Base-by-base conservation (phyloP, 92 coral and sea anemone genomes). In the Umimayanthus chanpuru region DNA sequence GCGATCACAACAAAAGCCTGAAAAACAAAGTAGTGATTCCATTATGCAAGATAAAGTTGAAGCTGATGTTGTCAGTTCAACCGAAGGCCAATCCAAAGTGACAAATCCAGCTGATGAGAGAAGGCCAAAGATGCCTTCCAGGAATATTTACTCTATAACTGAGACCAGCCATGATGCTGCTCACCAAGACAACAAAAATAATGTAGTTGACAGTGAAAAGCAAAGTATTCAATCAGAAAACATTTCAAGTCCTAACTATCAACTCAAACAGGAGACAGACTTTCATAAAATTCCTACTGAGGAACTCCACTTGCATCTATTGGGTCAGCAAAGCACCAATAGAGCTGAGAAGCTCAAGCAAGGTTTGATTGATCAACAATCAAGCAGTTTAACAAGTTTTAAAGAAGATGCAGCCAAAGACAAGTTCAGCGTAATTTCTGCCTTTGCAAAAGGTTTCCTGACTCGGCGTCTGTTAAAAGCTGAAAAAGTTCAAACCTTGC, bases 371-470 rank as follows among this genome's bases (percentile, higher is more conserved):
- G 67, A 70, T 29, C 25, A 68, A 23, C 20, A 1, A 11, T 41
- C 30, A 26, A 72, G 25, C 18, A 70, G 32, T 25, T 47, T 66
- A 71, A 15, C 78, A 68, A 21, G 26, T 14, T 1, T 30, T 16
- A 28, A 83, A 40, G 67, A 83, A 82, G 77, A 77, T 77, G 65
- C 20, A 21, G 92, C 85, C 44, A 77, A 68, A 85, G 94, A 90
- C 85, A 94, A 95, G 88, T 97, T 95, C 84, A 85, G 88, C 81
- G 73, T 94, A 73, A 80, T 97, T 23, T 90, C 99, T 70, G 99
- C 99, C 9, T 85, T 80, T 90, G 97, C 98, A 23, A 97, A 95
- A 84, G 98, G 99, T 43, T 97, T 94, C 76, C 91, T 97, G 53
- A 93, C 99, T 11, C 91, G 99, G 73, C 78, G 80, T 77, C 88